Evolutionary conservation across 2,797 vertebrate genomes (phyloP).

Genomic region (Delichon dasypus): DNA sequence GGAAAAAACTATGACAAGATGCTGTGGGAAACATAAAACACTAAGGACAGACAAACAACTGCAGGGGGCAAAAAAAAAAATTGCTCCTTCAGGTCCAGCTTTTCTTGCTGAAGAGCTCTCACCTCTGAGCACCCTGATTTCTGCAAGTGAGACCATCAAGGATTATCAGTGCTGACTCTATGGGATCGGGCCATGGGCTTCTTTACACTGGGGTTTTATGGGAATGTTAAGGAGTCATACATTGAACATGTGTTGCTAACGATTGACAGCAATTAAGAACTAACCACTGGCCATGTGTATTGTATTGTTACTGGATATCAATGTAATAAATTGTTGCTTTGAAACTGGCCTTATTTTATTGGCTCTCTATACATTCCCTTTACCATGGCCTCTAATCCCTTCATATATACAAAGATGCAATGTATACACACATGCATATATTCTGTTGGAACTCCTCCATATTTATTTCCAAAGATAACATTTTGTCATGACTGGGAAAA

Average conservation of each 20-base stretch:
- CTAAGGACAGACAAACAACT: neutral
- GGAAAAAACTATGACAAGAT: neutral
- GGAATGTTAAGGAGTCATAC: neutral
- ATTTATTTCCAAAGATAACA: neutral
- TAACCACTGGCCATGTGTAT: neutral
- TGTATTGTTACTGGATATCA: neutral
- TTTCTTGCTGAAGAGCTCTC: neutral
- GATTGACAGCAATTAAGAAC: neutral
- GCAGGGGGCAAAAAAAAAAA: neutral
- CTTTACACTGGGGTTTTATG: neutral
- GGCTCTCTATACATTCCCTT: neutral
- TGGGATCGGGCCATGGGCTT: accelerated
- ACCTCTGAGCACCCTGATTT: neutral
- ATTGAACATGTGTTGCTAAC: neutral
- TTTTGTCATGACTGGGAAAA: neutral
- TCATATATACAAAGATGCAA: neutral
- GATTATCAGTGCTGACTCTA: no score
- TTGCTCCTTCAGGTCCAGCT: neutral
- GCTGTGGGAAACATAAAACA: neutral
- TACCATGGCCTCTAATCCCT: neutral
- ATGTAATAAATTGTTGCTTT: neutral
- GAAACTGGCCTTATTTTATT: neutral
- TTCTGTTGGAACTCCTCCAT: neutral
- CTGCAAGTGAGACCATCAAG: neutral
- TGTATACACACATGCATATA: accelerated